A percentile compares a stretch with the other conserved stretches of the same genome.
phyloP scores from a whole-genome alignment of 2,113 vertebrate species.

The Stigmatopora nigra region DNA sequence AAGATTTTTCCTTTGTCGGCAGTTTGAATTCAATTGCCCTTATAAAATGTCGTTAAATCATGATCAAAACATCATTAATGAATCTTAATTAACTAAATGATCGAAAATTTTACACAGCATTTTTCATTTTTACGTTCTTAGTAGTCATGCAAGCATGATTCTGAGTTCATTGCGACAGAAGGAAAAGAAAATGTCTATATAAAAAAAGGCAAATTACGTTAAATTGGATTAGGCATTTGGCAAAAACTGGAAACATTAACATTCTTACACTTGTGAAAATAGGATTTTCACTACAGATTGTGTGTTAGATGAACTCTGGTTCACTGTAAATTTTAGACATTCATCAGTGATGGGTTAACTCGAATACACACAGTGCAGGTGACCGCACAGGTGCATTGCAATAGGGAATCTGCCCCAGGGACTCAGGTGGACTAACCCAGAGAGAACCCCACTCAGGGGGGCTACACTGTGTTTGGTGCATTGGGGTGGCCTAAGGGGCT shows the following conservation, averaged over 20 bases:
- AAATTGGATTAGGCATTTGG: no score
- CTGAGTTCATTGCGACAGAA: not conserved
- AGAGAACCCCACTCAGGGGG: not conserved
- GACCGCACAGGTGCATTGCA: not conserved
- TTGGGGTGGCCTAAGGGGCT: not conserved
- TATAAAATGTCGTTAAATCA: not conserved
- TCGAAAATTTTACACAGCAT: not conserved
- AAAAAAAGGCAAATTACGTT: not conserved
- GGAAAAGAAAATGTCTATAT: not conserved
- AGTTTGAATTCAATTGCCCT: not conserved
- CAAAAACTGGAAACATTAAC: not conserved
- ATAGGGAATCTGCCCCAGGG: slow-evolving; percentile 1
- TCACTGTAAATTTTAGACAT: not conserved
- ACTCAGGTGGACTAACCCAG: not conserved
- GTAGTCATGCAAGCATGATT: not conserved
- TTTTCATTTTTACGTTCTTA: not conserved
- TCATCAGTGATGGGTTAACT: not conserved
- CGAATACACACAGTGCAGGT: not conserved
- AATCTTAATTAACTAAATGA: not conserved
- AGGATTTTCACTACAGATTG: not conserved
- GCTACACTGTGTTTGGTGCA: not conserved
- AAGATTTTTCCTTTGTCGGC: not conserved
- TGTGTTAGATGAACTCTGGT: not conserved
- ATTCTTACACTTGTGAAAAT: not conserved
- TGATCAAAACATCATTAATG: not conserved